These are phyloP conservation scores for Gymnodraco acuticeps DNA, from an alignment of 2,797 vertebrate species.

Conservation along the genomic window DNA sequence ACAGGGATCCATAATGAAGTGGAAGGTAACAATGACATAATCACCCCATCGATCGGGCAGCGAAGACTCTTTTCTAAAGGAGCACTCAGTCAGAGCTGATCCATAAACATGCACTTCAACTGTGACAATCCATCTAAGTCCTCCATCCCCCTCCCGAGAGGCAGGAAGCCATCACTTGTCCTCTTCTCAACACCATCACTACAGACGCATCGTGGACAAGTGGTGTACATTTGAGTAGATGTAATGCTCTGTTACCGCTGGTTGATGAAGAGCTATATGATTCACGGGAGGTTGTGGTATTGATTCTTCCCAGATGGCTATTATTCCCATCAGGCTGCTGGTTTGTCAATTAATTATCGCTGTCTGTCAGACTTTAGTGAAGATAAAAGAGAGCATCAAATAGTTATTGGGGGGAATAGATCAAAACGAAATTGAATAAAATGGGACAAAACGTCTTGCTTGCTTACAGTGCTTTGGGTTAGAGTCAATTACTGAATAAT, in stretches of 20 bases:
- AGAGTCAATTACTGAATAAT: conserved; percentile 28
- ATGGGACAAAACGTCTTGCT: conserved; percentile 24
- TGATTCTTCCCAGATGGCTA: conserved; percentile 52
- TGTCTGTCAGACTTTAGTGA: conserved; percentile 25
- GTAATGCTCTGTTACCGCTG: conserved; percentile 38
- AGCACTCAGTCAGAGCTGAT: conserved; percentile 63
- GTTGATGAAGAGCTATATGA: conserved; percentile 38
- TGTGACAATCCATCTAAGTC: conserved; percentile 34
- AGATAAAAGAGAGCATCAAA: conserved; percentile 33
- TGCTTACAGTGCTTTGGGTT: conserved; percentile 14
- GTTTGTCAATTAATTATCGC: conserved; percentile 65
- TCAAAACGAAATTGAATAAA: conserved; percentile 40
- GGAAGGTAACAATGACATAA: conserved; percentile 65
- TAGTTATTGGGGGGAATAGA: conserved; percentile 22
- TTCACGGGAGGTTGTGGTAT: conserved; percentile 42
- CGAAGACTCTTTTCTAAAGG: conserved; percentile 54
- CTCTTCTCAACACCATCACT: conserved; percentile 19
- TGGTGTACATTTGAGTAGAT: conserved; percentile 28
- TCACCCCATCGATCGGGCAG: conserved; percentile 54
- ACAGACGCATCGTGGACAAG: conserved; percentile 20
- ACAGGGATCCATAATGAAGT: conserved; percentile 56
- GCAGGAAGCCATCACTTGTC: conserved; percentile 36
- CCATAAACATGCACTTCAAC: conserved; percentile 63
- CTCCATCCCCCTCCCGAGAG: conserved; percentile 30
- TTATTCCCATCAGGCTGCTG: conserved; percentile 49